Evolutionary conservation across 92 coral and sea anemone genomes (phyloP), one percentile per base, ranked within the genome.

Genomic region (Metridium senile): DNA sequence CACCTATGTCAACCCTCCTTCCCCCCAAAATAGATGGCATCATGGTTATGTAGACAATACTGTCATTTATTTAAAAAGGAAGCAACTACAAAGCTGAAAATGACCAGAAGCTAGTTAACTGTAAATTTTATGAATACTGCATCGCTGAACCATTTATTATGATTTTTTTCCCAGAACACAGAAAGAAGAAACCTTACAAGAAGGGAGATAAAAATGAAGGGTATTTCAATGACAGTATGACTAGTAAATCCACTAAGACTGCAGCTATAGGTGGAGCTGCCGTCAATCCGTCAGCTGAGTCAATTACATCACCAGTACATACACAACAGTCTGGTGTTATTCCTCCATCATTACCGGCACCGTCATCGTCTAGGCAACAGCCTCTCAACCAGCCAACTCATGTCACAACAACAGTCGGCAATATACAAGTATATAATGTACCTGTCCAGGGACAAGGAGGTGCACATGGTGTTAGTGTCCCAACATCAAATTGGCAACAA

Each of bases 201-300:
- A 86, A 86, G 69, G 82, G 84, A 31, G 97, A 89, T 29, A 87
- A 79, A 47, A 81, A 78, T 66, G 97, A 91, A 20, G 86, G 68
- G 16, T 78, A 72, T 67, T 84, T 77, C 30, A 86, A 84, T 71
- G 81, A 32, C 32, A 74, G 78, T 34, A 66, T 79, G 67, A 74
- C 71, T 20, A 46, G 66, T 26, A 74, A 89, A n/a, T 58, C 88
- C n/a, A n/a, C n/a, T n/a, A n/a, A n/a, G n/a, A n/a, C n/a, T 19
- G 84, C 74, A 64, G 76, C 82, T 30, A 77, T 83, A 68, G 85
- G 74, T 47, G 82, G 83, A 34, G 91, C 97, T 1, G 97, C 93
- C 46, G 89, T 90, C 0, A 90, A 90, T 63, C 96, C 96, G 3
- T 70, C 81, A 77, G 85, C 93, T 19, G 97, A 91, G 58, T 77